phyloP scores from a whole-genome alignment of 1,140 invertebrate genomes.

The Philotrypesis tridentata region DNA sequence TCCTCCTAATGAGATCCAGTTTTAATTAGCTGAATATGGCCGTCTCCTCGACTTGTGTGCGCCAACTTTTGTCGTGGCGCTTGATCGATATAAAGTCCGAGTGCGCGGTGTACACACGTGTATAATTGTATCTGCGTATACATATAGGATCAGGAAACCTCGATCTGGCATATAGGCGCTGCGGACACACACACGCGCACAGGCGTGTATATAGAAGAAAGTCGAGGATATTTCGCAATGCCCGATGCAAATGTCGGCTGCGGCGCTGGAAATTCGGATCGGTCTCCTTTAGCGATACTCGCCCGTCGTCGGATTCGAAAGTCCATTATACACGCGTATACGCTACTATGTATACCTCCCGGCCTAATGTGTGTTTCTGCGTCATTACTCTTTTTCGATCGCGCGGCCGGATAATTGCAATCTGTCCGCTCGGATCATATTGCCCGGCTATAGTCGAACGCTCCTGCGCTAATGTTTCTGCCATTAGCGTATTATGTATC shows the following conservation, averaged over 20 bases:
- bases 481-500: too few species aligned
- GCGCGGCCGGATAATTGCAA: background rate
- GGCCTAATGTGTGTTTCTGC: background rate
- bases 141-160: background rate
- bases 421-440: background rate
- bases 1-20: conserved; percentile 48
- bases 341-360: background rate
- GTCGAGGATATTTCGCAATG: conserved; percentile 44
- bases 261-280: background rate
- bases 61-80: background rate
- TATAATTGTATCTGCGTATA: too few species aligned
- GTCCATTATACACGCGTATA: too few species aligned
- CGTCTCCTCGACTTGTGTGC: background rate
- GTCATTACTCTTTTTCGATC: background rate
- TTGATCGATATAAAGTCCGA: conserved; percentile 14
- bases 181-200: too few species aligned
- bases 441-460: background rate
- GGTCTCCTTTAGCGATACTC: background rate
- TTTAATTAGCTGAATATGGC: conserved; percentile 47
- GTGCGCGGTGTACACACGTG: background rate
- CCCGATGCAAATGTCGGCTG: background rate
- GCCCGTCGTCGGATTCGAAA: background rate
- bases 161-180: background rate
- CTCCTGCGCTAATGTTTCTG: background rate
- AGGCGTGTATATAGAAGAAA: conserved; percentile 28